A percentile compares a stretch with the other conserved stretches of the same genome.
phyloP scores from a whole-genome alignment of 2,888 invertebrate species.

The Agrochola litura region DNA sequence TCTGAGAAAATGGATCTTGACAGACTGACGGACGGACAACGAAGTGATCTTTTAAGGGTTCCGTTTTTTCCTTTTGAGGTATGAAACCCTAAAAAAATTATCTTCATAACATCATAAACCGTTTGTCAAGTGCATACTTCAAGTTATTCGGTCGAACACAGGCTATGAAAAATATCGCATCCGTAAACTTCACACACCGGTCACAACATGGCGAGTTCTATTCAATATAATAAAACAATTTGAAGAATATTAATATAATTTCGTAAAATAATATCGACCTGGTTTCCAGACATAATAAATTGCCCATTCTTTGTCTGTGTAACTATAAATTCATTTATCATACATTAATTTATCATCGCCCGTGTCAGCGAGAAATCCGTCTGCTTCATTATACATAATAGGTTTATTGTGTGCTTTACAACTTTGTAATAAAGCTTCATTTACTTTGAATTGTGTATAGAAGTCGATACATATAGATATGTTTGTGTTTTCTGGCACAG shows the following conservation, averaged over 20 bases:
- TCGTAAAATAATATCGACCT: conserved; percentile 58
- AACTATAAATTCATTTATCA: conserved; percentile 66
- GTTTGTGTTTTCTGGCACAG: conserved; percentile 24
- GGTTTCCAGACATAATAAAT: conserved; percentile 60
- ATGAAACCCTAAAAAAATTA: too few relatives aligned
- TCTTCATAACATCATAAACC: neutral
- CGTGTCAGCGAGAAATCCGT: conserved; percentile 63
- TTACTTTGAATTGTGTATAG: conserved; percentile 30
- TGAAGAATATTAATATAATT: conserved; percentile 49
- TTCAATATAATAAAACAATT: conserved; percentile 40
- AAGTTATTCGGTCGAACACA: neutral
- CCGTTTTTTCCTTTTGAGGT: too few relatives aligned
- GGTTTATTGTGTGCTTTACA: conserved; percentile 36
- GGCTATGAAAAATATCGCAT: neutral
- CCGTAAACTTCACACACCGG: neutral
- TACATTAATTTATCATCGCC: conserved; percentile 66
- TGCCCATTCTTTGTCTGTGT: conserved; percentile 61
- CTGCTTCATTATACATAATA: conserved; percentile 50
- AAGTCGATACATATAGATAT: neutral
- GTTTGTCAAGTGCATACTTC: neutral
- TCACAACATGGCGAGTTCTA: neutral
- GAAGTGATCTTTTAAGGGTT: too few relatives aligned
- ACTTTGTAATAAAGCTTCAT: conserved; percentile 34
- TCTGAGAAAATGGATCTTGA: too few relatives aligned
- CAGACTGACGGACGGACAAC: too few relatives aligned